Percentiles rank a stretch among this genome's conserved stretches.
Conservation (phyloP, 2,888 invertebrate genomes). For the Encarsia formosa region DNA sequence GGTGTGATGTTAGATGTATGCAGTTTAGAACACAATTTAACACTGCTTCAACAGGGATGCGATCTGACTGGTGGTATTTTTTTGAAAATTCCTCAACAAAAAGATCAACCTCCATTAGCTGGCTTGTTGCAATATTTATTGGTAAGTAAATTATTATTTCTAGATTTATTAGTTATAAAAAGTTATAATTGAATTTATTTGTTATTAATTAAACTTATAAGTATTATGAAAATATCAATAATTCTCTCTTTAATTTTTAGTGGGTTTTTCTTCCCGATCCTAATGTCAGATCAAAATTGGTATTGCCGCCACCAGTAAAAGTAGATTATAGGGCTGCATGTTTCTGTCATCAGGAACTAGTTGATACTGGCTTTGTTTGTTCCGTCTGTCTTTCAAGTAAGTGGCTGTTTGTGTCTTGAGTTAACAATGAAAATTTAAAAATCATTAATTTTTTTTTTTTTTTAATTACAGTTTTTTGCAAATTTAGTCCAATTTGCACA, state of each 20-base stretch:
- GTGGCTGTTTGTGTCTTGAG: constrained; percentile 36
- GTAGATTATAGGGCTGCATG: constrained; percentile 97
- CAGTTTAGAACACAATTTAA: constrained; percentile 84
- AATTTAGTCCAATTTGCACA: constrained; percentile 95
- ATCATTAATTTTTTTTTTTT: constrained; percentile 21
- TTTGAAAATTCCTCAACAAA: constrained; percentile 72
- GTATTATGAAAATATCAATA: too few relatives aligned
- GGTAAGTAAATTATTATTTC: constrained; percentile 80
- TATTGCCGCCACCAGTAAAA: constrained; percentile 82
- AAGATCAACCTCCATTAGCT: constrained; percentile 64
- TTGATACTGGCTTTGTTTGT: constrained; percentile 96
- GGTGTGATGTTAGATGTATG: constrained; percentile 90
- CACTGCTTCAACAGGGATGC: constrained; percentile 90
- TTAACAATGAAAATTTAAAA: background rate
- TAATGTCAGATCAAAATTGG: constrained; percentile 72
- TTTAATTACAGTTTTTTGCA: constrained; percentile 81
- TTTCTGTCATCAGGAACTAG: constrained; percentile 92
- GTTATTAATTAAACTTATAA: background rate
- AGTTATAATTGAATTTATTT: background rate
- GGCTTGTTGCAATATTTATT: constrained; percentile 82
- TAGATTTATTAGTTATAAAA: constrained; percentile 47
- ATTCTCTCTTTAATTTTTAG: constrained; percentile 50
- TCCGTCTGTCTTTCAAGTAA: constrained; percentile 93
- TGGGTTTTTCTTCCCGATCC: constrained; percentile 93
- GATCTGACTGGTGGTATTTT: constrained; percentile 94